Conservation (phyloP, 1,140 invertebrate genomes). For the Caenorhabditis inopinata region DNA sequence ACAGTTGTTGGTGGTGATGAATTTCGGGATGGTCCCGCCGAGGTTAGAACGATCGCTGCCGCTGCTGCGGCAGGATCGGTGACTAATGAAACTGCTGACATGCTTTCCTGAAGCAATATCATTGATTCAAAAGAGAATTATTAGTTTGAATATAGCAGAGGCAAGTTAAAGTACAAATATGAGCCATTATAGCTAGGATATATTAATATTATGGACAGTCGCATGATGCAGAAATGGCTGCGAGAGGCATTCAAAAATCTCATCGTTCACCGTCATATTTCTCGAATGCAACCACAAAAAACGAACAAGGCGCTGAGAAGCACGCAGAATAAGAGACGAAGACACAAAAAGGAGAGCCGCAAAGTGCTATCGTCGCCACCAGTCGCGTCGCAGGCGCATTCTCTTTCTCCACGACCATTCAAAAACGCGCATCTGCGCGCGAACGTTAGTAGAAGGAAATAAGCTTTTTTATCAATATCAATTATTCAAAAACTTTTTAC, state of each 20-base stretch:
- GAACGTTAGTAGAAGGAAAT: background rate
- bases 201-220: no score
- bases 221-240: no score
- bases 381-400: background rate
- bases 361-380: background rate
- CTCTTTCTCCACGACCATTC: background rate
- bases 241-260: no score
- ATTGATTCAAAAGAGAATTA: background rate
- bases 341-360: background rate
- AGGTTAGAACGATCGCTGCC: background rate
- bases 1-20: background rate
- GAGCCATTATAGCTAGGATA: no score
- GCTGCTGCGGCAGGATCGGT: background rate
- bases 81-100: background rate
- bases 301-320: background rate
- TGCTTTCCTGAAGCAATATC: background rate
- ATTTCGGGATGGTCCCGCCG: background rate
- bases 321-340: background rate
- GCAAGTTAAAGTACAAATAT: no score
- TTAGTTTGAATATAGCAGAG: no score
- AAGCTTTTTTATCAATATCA: no score
- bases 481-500: no score
- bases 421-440: background rate
- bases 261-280: no score
- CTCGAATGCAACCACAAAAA: background rate